Evolutionary conservation across 2,113 vertebrate genomes (phyloP).

Genomic region (Eleginops maclovinus): DNA sequence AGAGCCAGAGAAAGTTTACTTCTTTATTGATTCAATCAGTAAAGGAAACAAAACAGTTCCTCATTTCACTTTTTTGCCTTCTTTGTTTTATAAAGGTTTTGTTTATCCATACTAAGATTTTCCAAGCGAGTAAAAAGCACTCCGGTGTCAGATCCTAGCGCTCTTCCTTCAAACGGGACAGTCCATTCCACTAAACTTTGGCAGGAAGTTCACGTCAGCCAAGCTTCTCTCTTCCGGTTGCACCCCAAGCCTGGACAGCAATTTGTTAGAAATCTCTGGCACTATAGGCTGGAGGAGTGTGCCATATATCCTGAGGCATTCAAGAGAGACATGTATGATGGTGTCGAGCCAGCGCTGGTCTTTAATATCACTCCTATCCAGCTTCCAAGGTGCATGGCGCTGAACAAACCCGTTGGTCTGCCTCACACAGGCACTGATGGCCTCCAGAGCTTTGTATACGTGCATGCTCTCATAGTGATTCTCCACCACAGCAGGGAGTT

Average conservation of each 20-base stretch:
- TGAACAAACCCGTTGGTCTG: conserved; percentile 93
- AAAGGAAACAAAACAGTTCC: background rate
- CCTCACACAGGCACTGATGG: conserved; percentile 86
- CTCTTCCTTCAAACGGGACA: conserved; percentile 90
- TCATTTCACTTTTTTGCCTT: conserved; percentile 41
- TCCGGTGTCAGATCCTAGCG: conserved; percentile 87
- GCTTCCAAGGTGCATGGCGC: conserved; percentile 92
- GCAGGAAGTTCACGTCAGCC: conserved; percentile 82
- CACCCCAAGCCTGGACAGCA: conserved; percentile 90
- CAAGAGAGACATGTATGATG: conserved; percentile 89
- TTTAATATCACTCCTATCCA: conserved; percentile 67
- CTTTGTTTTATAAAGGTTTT: conserved; percentile 64
- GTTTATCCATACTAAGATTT: conserved; percentile 40
- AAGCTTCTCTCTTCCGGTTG: conserved; percentile 82
- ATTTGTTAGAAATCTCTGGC: conserved; percentile 84
- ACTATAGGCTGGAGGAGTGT: conserved; percentile 91
- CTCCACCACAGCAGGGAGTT: conserved; percentile 84
- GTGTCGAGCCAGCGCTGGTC: conserved; percentile 90
- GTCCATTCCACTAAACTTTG: conserved; percentile 75
- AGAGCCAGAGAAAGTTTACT: background rate
- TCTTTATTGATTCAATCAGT: background rate
- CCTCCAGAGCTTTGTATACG: conserved; percentile 92
- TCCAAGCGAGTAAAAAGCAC: conserved; percentile 90
- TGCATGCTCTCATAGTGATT: conserved; percentile 85
- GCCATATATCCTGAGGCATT: conserved; percentile 92